Percentiles rank a stretch among this genome's conserved stretches.
phyloP scores from a whole-genome alignment of 2,113 vertebrate species.

The Poecilia latipinna region DNA sequence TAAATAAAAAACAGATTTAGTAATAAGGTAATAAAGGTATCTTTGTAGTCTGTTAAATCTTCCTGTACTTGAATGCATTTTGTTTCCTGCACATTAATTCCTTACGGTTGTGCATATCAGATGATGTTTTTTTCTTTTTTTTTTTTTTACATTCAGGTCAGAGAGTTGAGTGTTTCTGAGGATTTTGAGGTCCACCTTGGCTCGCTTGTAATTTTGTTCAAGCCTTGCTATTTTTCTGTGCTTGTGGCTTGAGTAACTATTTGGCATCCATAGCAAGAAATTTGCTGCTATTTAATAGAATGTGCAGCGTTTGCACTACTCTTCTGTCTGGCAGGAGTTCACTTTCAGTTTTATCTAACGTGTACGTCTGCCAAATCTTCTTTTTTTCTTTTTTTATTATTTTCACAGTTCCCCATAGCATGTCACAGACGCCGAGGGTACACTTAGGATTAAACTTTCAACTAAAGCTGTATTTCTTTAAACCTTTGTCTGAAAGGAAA shows the following conservation, averaged over 20 bases:
- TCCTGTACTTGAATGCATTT: too few species aligned
- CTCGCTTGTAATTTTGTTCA: neutral
- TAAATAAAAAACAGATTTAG: neutral
- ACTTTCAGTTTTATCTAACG: constrained; percentile 1
- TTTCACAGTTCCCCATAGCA: neutral
- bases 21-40: neutral
- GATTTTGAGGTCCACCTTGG: constrained; percentile 5
- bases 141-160: constrained; percentile 1
- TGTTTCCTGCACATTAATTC: neutral
- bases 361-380: neutral
- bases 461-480: neutral
- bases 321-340: neutral
- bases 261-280: constrained; percentile 15
- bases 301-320: constrained; percentile 1
- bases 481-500: neutral
- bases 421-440: neutral
- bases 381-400: neutral
- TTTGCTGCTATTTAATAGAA: neutral
- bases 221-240: neutral
- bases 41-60: too few species aligned
- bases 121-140: too few species aligned
- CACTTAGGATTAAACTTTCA: neutral
- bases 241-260: constrained; percentile 2
- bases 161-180: constrained; percentile 11
- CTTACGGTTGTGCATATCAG: too few species aligned